A percentile compares a stretch with the other conserved stretches of the same genome.
Evolutionary conservation across 2,888 invertebrate species (phyloP).

Genomic region (Leptopilina myrica): DNA sequence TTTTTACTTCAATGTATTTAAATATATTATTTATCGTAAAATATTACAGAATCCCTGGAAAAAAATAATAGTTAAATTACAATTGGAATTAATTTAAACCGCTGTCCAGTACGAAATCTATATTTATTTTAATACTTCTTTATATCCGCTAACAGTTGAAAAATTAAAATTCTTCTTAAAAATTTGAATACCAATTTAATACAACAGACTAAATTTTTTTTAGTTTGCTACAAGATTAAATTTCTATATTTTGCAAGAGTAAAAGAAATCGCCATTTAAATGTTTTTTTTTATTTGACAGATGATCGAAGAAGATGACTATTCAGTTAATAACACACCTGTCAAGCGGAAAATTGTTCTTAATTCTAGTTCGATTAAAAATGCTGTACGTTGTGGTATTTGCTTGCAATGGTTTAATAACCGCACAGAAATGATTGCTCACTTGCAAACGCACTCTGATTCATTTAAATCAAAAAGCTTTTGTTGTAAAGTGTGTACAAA

Average conservation of each 20-base stretch:
- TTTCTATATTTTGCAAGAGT: not conserved
- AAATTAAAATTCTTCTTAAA: no score
- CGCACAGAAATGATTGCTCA: slow-evolving; percentile 70
- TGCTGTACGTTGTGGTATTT: slow-evolving; percentile 68
- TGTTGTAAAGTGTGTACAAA: slow-evolving; percentile 67
- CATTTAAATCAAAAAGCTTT: slow-evolving; percentile 63
- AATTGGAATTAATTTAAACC: no score
- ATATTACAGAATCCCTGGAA: no score
- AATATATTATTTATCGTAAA: no score
- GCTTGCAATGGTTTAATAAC: slow-evolving; percentile 68
- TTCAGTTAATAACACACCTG: slow-evolving; percentile 54
- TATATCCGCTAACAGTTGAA: no score
- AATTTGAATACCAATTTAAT: no score
- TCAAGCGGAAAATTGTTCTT: slow-evolving; percentile 56
- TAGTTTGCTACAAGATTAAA: no score
- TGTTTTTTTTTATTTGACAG: slow-evolving; percentile 50
- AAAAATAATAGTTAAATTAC: no score
- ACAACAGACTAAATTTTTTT: no score
- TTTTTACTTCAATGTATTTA: not conserved
- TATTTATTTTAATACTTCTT: no score
- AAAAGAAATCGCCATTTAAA: not conserved
- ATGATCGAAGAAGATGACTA: slow-evolving; percentile 59
- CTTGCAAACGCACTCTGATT: slow-evolving; percentile 68
- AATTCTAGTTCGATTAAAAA: slow-evolving; percentile 61
- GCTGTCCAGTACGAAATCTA: no score